Evolutionary conservation across 2,797 vertebrate species (phyloP).

Genomic region (Eospalax fontanierii): DNA sequence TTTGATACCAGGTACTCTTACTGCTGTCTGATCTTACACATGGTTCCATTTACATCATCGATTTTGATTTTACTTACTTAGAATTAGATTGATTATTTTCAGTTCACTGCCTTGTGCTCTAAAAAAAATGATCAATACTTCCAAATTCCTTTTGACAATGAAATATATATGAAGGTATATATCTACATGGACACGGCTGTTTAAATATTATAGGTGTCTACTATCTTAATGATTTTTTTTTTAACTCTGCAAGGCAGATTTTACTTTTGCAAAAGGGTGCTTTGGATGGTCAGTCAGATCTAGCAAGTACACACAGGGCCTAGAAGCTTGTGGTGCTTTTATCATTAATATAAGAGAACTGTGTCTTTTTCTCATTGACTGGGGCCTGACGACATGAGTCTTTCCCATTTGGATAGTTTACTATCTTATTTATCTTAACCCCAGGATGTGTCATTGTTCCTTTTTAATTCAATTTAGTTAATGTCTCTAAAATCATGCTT

Average conservation of each 20-base stretch:
- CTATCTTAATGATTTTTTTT: neutral
- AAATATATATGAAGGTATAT: neutral
- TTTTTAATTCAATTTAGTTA: slow-evolving; percentile 20
- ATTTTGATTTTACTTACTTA: neutral
- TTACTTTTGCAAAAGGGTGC: too few species aligned
- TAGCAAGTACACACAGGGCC: too few species aligned
- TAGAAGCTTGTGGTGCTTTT: too few species aligned
- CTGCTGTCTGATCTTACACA: neutral
- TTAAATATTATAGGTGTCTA: neutral
- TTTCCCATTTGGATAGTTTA: too few species aligned
- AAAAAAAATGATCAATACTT: neutral
- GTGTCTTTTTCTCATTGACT: too few species aligned
- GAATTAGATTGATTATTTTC: neutral
- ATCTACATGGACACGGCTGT: neutral
- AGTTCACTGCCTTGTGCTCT: too few species aligned
- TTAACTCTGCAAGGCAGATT: too few species aligned
- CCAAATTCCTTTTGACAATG: neutral
- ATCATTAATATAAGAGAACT: too few species aligned
- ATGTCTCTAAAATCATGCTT: neutral
- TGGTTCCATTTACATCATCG: neutral
- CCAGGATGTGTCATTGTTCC: neutral
- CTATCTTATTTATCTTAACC: neutral
- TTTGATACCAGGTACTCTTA: too few species aligned
- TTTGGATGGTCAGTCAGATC: too few species aligned
- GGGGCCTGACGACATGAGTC: too few species aligned